Evolutionary conservation across 53 echinoderm and acorn worm genomes (phyloP), one percentile per base, ranked within the genome.

Genomic region (Echinarachnius parma): DNA sequence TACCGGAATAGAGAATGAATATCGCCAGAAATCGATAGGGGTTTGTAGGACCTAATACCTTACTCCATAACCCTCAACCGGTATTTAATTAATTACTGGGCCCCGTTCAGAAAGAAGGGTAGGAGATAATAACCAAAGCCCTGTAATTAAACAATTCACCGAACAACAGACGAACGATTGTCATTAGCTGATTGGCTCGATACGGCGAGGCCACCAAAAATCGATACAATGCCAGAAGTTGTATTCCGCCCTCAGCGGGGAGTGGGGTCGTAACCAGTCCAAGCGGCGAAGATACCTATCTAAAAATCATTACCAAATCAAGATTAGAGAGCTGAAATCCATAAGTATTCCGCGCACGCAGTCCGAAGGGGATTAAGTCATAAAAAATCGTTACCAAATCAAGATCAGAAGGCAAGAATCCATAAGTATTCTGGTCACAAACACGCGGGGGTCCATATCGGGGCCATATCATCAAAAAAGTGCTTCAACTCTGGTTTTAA

Each of bases 81-180:
- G 74, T 55, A 56, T 72, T 72, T 72, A 56, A 72, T 56, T 72
- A 72, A 72, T 72, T 37, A 37, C 57, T 42, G 35, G 39, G n/a
- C n/a, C 74, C 23, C 56, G 27, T 24, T n/a, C 32, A 19, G n/a
- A n/a, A 72, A 56, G 33, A 56, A 57, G 74, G 68, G 68, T 72
- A n/a, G n/a, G n/a, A n/a, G n/a, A 56, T 72, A 72, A 72, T 72
- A 72, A 72, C 74, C 74, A 35, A 56, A 45, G 56, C n/a, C 74
- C 74, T 57, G 45, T 72, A 72, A 72, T 72, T 72, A 57, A 72
- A 56, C 74, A 72, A 72, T 72, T 72, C 37, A 35, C 56, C 36
- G 74, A n/a, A 72, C 55, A 72, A 72, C 74, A 72, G 74, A 72
- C 24, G 46, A 55, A 55, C 37, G 21, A 56, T 14, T 2, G 35